A percentile compares a stretch with the other conserved stretches of the same genome.
These are phyloP conservation scores for Cyrtodaria siliqua DNA, from an alignment of 2,888 invertebrate species.

Conservation along the genomic window DNA sequence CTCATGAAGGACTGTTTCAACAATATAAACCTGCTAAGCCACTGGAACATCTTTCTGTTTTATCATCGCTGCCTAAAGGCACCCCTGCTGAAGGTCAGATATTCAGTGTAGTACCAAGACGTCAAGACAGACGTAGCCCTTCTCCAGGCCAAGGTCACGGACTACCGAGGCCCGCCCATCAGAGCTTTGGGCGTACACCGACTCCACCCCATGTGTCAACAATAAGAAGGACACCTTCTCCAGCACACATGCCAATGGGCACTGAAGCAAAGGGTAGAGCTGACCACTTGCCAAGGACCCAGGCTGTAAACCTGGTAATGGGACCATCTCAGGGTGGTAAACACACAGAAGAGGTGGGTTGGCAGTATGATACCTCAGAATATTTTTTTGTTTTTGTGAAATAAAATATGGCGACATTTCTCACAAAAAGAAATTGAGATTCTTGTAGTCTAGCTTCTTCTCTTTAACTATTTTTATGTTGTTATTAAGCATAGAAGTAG, in stretches of 20 bases:
- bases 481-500: too few species aligned
- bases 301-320: slow-evolving; percentile 48
- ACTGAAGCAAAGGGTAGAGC: slow-evolving; percentile 31
- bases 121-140: slow-evolving; percentile 1
- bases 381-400: too few species aligned
- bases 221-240: slow-evolving; percentile 68
- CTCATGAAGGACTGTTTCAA: slow-evolving; percentile 47
- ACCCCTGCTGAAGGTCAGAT: background rate
- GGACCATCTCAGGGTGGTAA: background rate
- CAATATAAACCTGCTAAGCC: slow-evolving; percentile 31
- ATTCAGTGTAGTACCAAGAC: background rate
- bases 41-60: background rate
- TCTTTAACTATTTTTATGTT: too few species aligned
- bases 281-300: slow-evolving; percentile 26
- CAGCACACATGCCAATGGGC: slow-evolving; percentile 61
- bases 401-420: too few species aligned
- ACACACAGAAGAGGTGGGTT: too few species aligned
- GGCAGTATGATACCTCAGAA: too few species aligned
- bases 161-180: slow-evolving; percentile 55
- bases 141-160: background rate
- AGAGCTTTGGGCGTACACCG: slow-evolving; percentile 13
- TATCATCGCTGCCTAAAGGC: too few species aligned
- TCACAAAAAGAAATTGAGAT: too few species aligned
- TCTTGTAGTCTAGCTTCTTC: too few species aligned
- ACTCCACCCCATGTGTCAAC: slow-evolving; percentile 59